Conservation (phyloP, 2,888 invertebrate species). For the Tridacna gigas region DNA sequence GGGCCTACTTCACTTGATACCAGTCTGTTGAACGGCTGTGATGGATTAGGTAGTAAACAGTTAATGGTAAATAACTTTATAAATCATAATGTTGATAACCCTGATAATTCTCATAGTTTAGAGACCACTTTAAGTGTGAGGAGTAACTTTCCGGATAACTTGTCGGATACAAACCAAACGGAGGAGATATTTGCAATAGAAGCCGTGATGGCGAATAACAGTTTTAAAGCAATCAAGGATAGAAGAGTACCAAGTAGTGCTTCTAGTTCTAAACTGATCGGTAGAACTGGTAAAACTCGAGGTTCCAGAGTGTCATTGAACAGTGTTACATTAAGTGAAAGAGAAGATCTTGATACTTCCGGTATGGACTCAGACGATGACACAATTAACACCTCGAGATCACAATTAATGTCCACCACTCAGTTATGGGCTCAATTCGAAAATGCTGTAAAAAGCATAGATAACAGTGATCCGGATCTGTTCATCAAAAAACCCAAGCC, state of each 20-base stretch:
- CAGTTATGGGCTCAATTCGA: slow-evolving; percentile 71
- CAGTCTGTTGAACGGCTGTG: slow-evolving; percentile 15
- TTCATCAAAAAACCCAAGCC: slow-evolving; percentile 66
- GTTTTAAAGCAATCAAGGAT: neutral
- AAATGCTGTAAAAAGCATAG: slow-evolving; percentile 71
- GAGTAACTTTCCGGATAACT: slow-evolving; percentile 5
- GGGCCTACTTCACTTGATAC: slow-evolving; percentile 28
- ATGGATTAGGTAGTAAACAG: slow-evolving; percentile 25
- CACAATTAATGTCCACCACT: slow-evolving; percentile 6
- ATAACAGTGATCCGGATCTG: slow-evolving; percentile 61
- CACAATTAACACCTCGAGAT: slow-evolving; percentile 27
- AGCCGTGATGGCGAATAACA: slow-evolving; percentile 51
- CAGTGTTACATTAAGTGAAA: slow-evolving; percentile 42
- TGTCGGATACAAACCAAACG: slow-evolving; percentile 4
- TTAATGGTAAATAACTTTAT: slow-evolving; percentile 14
- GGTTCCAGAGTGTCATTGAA: slow-evolving; percentile 46
- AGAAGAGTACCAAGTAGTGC: slow-evolving; percentile 14
- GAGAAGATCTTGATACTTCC: slow-evolving; percentile 43
- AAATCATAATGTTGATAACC: slow-evolving; percentile 15
- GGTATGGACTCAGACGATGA: slow-evolving; percentile 53
- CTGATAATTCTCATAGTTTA: slow-evolving; percentile 9
- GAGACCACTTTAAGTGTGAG: slow-evolving; percentile 29
- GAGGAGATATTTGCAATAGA: slow-evolving; percentile 47
- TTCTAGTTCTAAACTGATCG: slow-evolving; percentile 28
- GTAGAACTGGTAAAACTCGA: slow-evolving; percentile 27